Evolutionary conservation across 2,113 vertebrate genomes (phyloP).

Genomic region (Craseonycteris thonglongyai): DNA sequence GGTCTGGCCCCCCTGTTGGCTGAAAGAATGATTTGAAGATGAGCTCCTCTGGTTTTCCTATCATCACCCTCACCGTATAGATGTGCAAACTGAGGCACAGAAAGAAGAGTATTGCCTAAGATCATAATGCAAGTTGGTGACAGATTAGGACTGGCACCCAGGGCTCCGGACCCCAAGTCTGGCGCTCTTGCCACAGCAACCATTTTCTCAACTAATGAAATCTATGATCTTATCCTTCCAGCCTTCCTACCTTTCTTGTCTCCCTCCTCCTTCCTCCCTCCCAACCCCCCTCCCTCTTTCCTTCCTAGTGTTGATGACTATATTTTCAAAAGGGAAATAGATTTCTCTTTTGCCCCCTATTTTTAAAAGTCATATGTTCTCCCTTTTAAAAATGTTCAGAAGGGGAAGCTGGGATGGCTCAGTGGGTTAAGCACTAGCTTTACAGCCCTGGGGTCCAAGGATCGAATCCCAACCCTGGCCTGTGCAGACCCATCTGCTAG

Average conservation of each 20-base stretch:
- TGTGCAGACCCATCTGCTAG: no score
- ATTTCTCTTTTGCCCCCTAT: not conserved
- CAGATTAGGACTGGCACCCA: not conserved
- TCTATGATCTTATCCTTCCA: not conserved
- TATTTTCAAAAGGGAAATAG: slow-evolving; percentile 30
- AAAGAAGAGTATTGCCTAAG: not conserved
- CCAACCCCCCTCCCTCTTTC: not conserved
- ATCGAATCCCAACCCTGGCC: no score
- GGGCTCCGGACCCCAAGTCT: not conserved
- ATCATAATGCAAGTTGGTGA: not conserved
- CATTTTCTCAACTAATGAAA: not conserved
- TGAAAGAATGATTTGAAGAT: rapidly evolving
- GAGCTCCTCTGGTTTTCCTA: not conserved
- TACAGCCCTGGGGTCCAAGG: no score
- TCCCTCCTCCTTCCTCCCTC: not conserved
- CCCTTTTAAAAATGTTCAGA: not conserved
- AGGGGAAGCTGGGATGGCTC: no score
- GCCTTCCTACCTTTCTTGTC: not conserved
- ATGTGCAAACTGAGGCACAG: not conserved
- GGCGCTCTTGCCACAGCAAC: not conserved
- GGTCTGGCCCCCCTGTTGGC: not conserved
- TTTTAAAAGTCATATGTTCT: not conserved
- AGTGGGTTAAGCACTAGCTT: no score
- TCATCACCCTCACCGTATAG: not conserved
- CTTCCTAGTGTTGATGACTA: not conserved